These are phyloP conservation scores for Dynastes grantii DNA, from an alignment of 2,888 invertebrate species.

Conservation along the genomic window DNA sequence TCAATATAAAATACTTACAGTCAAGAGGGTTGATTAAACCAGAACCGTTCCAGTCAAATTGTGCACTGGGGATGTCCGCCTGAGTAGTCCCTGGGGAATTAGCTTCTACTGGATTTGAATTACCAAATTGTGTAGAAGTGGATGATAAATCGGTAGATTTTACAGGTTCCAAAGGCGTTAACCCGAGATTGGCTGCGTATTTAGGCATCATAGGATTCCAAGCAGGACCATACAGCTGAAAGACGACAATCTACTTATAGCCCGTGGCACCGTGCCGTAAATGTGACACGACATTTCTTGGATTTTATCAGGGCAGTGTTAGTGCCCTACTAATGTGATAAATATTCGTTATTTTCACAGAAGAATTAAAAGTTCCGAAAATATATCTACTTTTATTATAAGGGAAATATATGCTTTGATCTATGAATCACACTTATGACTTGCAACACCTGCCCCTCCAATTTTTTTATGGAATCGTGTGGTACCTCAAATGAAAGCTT, in stretches of 20 bases:
- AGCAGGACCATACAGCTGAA: conserved; percentile 84
- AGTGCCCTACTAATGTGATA: no score
- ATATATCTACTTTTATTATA: no score
- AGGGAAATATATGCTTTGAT: no score
- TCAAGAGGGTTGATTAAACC: conserved; percentile 83
- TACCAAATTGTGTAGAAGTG: conserved; percentile 41
- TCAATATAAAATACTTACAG: conserved; percentile 70
- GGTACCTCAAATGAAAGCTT: no score
- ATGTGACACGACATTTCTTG: no score
- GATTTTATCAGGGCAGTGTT: no score
- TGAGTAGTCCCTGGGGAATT: conserved; percentile 12
- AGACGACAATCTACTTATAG: conserved; percentile 18
- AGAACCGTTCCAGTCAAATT: conserved; percentile 84
- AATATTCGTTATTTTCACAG: no score
- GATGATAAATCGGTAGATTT: conserved; percentile 72
- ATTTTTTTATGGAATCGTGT: no score
- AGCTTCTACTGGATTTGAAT: conserved; percentile 52
- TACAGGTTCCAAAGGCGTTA: conserved; percentile 84
- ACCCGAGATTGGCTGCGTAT: conserved; percentile 89
- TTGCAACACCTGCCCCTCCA: no score
- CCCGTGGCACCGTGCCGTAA: no score
- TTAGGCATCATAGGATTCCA: conserved; percentile 85
- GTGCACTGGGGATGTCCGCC: conserved; percentile 75
- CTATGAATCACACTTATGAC: no score
- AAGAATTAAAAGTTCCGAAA: no score